These are phyloP conservation scores for Grallaria varia DNA, from an alignment of 2,113 vertebrate genomes.

Conservation along the genomic window DNA sequence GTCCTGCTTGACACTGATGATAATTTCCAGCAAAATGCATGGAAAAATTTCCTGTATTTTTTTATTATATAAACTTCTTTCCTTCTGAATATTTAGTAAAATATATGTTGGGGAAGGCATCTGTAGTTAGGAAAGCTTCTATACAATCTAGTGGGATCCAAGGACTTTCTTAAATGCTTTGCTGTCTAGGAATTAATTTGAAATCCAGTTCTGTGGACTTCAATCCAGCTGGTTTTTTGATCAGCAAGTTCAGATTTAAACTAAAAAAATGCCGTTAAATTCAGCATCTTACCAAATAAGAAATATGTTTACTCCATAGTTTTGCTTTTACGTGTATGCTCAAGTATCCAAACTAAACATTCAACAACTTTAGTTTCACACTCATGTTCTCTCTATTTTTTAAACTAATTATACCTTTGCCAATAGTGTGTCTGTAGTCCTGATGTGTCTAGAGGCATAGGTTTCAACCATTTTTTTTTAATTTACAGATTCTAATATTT, in stretches of 20 bases:
- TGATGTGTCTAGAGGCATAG: background rate
- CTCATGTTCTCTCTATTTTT: background rate
- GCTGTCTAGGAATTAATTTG: background rate
- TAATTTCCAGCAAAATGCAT: background rate
- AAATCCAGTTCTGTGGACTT: background rate
- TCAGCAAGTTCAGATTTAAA: background rate
- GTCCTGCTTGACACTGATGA: background rate
- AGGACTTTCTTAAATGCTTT: background rate
- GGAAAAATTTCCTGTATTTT: background rate
- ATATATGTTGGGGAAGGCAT: background rate
- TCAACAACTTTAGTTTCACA: background rate
- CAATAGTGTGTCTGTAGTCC: background rate
- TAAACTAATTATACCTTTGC: background rate
- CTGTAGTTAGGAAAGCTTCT: background rate
- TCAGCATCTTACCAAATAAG: background rate
- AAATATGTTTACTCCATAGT: background rate
- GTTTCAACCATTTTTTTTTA: background rate
- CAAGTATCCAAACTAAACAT: background rate
- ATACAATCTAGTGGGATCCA: background rate
- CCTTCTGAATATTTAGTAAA: background rate
- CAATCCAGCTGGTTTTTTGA: background rate
- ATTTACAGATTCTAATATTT: conserved; percentile 33
- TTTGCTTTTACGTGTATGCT: background rate
- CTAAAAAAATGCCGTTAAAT: background rate
- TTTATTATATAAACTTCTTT: background rate